Percentiles rank a stretch among this genome's conserved stretches.
phyloP scores from a whole-genome alignment of 2,888 invertebrate species.

The Frankliniella fusca region DNA sequence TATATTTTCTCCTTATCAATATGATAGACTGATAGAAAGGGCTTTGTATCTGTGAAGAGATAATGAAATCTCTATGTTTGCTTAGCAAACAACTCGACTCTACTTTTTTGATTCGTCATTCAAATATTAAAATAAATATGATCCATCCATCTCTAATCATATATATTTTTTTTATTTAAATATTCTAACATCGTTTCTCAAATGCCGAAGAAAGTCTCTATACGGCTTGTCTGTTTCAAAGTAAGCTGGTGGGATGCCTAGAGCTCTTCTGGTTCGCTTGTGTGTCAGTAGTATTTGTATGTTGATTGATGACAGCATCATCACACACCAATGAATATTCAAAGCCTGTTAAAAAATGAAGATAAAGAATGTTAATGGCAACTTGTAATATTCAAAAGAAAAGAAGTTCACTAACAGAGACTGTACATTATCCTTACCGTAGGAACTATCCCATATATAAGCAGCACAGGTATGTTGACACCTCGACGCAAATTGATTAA shows the following conservation, averaged over 20 bases:
- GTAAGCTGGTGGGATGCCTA: background rate
- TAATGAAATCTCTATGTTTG: background rate
- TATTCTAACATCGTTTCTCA: background rate
- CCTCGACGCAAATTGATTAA: background rate
- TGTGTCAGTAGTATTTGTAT: background rate
- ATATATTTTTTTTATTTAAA: background rate
- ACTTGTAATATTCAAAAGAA: background rate
- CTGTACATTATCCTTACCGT: background rate
- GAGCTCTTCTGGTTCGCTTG: background rate
- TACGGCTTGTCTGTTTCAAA: background rate
- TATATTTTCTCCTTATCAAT: background rate
- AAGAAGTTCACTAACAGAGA: background rate
- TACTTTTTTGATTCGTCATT: background rate
- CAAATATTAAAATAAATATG: background rate
- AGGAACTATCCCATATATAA: background rate
- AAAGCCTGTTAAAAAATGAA: background rate
- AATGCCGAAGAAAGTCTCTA: background rate
- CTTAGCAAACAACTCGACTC: background rate
- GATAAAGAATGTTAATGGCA: background rate
- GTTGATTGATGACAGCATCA: background rate
- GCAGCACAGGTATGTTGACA: background rate
- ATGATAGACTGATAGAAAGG: background rate
- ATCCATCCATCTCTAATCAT: background rate
- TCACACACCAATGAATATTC: background rate
- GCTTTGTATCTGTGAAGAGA: background rate